Percentiles rank a stretch among this genome's conserved stretches.
Conservation (phyloP, 2,888 invertebrate genomes). For the Brenthis daphne region DNA sequence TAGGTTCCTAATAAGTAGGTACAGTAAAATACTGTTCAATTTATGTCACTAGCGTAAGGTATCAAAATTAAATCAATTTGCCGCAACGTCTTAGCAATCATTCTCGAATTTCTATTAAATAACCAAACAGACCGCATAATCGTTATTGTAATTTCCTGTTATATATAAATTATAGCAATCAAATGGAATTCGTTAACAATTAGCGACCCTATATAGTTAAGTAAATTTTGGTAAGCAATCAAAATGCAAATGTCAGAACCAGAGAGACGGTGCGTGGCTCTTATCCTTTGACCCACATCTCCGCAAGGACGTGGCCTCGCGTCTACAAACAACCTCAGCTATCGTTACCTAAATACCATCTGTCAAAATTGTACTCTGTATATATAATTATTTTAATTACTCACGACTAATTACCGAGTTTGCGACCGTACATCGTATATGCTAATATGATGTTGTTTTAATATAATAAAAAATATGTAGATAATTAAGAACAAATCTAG, state of each 20-base stretch:
- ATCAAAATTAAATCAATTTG: constrained; percentile 13
- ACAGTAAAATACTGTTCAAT: background rate
- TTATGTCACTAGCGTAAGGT: background rate
- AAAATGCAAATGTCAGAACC: constrained; percentile 70
- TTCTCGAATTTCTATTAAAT: constrained; percentile 24
- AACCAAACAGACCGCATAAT: constrained; percentile 44
- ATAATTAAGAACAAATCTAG: constrained; percentile 30
- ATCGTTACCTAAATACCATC: constrained; percentile 24
- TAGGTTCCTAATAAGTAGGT: background rate
- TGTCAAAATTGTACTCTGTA: constrained; percentile 16
- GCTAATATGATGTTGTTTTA: background rate
- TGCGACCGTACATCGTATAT: background rate
- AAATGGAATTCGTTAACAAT: constrained; percentile 64
- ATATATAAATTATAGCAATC: constrained; percentile 40
- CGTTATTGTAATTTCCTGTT: constrained; percentile 54
- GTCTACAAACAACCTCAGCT: constrained; percentile 9
- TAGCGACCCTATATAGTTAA: constrained; percentile 48
- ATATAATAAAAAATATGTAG: constrained; percentile 14
- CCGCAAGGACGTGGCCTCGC: constrained; percentile 70
- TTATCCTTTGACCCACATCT: constrained; percentile 80
- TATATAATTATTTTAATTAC: constrained; percentile 13
- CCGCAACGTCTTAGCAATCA: background rate
- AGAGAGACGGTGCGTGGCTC: constrained; percentile 49
- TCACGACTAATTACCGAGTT: background rate
- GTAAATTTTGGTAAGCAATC: constrained; percentile 61